Evolutionary conservation across 2,113 vertebrate species (phyloP).

Genomic region (Eolophus roseicapilla): DNA sequence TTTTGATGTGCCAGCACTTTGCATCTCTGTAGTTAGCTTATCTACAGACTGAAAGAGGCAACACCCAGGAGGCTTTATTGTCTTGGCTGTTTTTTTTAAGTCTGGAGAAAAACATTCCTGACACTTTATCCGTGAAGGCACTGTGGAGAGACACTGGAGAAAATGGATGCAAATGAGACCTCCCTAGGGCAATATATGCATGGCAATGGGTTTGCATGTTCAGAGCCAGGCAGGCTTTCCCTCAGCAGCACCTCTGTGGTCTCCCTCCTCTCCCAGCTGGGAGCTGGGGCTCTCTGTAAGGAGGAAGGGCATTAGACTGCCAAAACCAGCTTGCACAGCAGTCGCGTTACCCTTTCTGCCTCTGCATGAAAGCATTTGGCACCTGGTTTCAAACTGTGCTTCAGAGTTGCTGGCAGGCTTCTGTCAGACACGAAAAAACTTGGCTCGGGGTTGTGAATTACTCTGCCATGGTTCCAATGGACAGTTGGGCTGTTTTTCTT

Average conservation of each 20-base stretch:
- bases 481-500: neutral
- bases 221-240: neutral
- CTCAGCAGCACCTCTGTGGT: neutral
- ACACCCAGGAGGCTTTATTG: neutral
- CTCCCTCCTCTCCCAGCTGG: neutral
- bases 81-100: neutral
- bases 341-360: neutral
- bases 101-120: neutral
- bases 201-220: neutral
- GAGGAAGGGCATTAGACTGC: neutral
- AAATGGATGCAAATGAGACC: neutral
- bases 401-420: neutral
- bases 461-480: neutral
- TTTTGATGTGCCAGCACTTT: neutral
- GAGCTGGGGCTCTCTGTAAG: neutral
- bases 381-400: neutral
- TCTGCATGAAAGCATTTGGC: neutral
- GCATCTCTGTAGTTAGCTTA: neutral
- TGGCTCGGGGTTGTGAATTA: neutral
- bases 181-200: neutral
- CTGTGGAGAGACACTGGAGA: neutral
- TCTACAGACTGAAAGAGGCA: neutral
- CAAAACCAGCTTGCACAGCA: neutral
- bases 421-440: neutral
- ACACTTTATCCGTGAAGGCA: neutral